phyloP scores from a whole-genome alignment of 1,140 invertebrate genomes.

The Polypedilum pembai region DNA sequence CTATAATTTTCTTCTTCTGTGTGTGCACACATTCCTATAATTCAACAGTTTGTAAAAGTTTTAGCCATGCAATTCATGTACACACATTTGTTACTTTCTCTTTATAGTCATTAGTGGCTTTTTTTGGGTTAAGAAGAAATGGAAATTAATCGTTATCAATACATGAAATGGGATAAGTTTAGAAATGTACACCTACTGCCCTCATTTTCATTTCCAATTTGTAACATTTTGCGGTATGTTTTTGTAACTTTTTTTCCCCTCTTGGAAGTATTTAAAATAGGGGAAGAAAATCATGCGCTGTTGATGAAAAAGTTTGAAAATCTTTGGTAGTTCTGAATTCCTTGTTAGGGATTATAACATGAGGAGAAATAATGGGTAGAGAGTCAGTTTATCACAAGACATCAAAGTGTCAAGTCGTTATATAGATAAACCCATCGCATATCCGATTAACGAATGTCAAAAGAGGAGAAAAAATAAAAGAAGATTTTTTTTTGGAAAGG shows the following conservation, averaged over 20 bases:
- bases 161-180: neutral
- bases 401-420: neutral
- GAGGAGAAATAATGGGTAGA: neutral
- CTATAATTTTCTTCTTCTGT: too few relatives aligned
- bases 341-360: neutral
- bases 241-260: neutral
- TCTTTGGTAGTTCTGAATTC: neutral
- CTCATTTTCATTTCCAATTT: neutral
- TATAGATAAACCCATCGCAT: neutral
- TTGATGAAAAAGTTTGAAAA: neutral
- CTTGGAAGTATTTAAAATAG: neutral
- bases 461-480: neutral
- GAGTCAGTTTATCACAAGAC: neutral
- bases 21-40: neutral
- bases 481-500: neutral
- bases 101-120: neutral
- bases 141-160: conserved; percentile 13
- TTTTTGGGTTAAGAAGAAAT: neutral
- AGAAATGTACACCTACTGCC: neutral
- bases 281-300: neutral
- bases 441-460: neutral
- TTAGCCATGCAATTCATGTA: conserved; percentile 1
- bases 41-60: conserved; percentile 1
- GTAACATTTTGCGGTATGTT: neutral
- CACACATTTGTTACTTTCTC: neutral